Evolutionary conservation across 2,888 invertebrate species (phyloP), one percentile per base, ranked within the genome.

Genomic region (Peribatodes rhomboidaria): DNA sequence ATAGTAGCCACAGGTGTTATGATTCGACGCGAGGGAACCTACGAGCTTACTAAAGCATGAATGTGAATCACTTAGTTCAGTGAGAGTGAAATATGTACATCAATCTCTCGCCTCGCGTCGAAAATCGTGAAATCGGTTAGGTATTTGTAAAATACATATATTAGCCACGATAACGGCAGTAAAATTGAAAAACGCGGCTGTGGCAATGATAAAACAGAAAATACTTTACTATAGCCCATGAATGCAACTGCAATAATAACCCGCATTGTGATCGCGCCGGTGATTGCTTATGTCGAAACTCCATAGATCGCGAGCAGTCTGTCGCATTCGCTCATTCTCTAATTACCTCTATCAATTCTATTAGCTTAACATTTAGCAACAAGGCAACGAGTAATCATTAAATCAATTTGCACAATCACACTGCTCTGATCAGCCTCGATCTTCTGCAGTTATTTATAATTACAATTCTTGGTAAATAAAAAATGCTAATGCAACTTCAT

Each of bases 191-290:
- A 61, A 66, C 62, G 52, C 57, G 61, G 57, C 61, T 54, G 59
- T 63, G 68, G 47, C 60, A 61, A 35, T 27, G 70, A 68, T 68
- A 68, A 70, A 60, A 56, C 55, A 50, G 54, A 42, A 64, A 55
- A 65, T 67, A 50, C 56, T 55, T 55, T 42, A 65, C 62, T 62
- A 63, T 62, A 66, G 76, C 78, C 76, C 69, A 70, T 73, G 76
- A 85, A 81, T 84, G 85, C 85, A 85, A 85, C 77, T 82, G 80
- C 84, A 81, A 85, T 90, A 90, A 90, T 88, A 82, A 88, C 92
- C 92, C 92, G 92, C 92, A 92, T 92, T 84, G 85, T 82, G 74
- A 82, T 77, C 78, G 78, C 78, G 77, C 78, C 80, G 79, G 78
- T 76, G 86, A 85, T 86, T 85, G 83, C 80, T 76, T 74, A 74